Base-by-base conservation (phyloP, 2,113 vertebrate species). In the Harpagus bidentatus region DNA sequence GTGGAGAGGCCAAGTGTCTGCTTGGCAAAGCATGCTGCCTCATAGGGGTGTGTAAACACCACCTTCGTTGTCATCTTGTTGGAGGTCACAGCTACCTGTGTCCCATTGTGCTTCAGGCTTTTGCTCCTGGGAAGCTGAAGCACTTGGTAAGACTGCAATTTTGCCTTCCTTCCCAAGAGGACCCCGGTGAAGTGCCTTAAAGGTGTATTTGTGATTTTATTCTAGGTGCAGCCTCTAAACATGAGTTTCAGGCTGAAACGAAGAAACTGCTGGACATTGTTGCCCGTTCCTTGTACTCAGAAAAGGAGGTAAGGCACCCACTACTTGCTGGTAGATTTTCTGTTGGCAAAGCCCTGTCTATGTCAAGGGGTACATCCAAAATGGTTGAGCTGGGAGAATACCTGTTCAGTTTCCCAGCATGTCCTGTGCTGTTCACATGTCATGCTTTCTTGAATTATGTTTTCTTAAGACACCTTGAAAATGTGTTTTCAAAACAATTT, bases 241-340 rank as follows among this genome's bases (percentile, higher is more conserved):
- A 99, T 25, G 99, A 99, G 93, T 99, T 99, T 96, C 99, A 99
- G 97, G 99, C 99, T 40, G 99, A 99, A 97, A 99, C 99, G 1
- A 99, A 99, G 97, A 99, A 99, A 89, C 98, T 99, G 78, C 95
- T 99, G 98, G 99, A 99, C 92, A 99, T 99, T 28, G 99, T 99
- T 77, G 99, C 99, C 65, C 97, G 98, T 55, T 99, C 99, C 16
- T 95, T 99, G 93, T 99, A 99, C 97, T 99, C 99, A 0, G 99
- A 99, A 96, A 99, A 99, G 96, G 99, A 99, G 99, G 99, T 99
- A 79, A 79, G 55, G 28, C 48, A 21, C 48, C 14, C 29, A 8
- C 34, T 26, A 1, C 4, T 72, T 11, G 3, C 67, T 65, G 36
- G 45, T 38, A 28, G 26, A 32, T 13, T 36, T 90, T 93, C 40